Percentiles rank a stretch among this genome's conserved stretches.
Evolutionary conservation across 1,140 invertebrate species (phyloP).

Genomic region (Triops longicaudatus): DNA sequence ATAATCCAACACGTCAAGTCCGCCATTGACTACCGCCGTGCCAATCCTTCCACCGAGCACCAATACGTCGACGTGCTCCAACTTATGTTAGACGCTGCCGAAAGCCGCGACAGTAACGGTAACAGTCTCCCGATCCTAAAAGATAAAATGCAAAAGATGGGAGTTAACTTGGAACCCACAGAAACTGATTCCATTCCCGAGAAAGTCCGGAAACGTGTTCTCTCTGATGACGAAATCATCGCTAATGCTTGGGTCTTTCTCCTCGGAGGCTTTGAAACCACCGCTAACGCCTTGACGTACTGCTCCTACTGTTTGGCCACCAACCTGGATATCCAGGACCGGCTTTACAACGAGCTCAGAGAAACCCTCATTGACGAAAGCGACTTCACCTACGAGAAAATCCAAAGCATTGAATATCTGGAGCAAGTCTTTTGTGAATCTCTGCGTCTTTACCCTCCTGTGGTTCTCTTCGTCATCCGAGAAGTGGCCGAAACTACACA

Average conservation of each 20-base stretch:
- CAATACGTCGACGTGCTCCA: conserved; percentile 27
- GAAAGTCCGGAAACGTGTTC: conserved; percentile 24
- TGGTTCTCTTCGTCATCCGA: conserved; percentile 36
- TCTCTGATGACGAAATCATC: conserved; percentile 41
- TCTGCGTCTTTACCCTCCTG: conserved; percentile 39
- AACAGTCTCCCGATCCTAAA: not conserved
- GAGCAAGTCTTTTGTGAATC: conserved; percentile 41
- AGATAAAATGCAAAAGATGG: not conserved
- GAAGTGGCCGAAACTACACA: conserved; percentile 28
- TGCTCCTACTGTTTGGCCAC: conserved; percentile 42
- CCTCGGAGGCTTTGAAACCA: conserved; percentile 45
- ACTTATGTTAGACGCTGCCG: conserved; percentile 29
- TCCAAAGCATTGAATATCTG: conserved; percentile 38
- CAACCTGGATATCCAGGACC: conserved; percentile 43
- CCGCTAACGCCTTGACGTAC: conserved; percentile 42
- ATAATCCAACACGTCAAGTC: conserved; percentile 36
- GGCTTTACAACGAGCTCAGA: conserved; percentile 36
- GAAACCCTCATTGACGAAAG: conserved; percentile 28
- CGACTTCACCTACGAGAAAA: conserved; percentile 25
- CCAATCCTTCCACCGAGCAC: conserved; percentile 24
- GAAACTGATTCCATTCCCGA: conserved; percentile 2
- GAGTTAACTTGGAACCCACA: not conserved
- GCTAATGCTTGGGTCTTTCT: conserved; percentile 43
- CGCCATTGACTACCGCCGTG: conserved; percentile 34
- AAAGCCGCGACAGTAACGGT: conserved; percentile 21